phyloP scores from a whole-genome alignment of 2,113 vertebrate genomes.

The Albula glossodonta region DNA sequence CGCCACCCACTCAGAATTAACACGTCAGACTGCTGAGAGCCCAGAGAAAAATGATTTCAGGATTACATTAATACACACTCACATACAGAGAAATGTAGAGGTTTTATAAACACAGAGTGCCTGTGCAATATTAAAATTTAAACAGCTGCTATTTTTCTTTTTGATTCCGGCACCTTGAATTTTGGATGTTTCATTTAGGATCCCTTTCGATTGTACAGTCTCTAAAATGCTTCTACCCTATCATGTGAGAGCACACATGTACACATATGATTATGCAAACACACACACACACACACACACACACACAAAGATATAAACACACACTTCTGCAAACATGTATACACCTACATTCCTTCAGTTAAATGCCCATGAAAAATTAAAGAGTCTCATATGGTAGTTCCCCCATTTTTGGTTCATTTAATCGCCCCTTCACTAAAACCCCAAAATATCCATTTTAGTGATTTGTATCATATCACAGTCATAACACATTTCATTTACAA shows the following conservation, averaged over 20 bases:
- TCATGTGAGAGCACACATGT: no score
- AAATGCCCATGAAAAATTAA: background rate
- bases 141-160: conserved; percentile 2
- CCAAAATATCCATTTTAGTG: no score
- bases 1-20: background rate
- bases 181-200: background rate
- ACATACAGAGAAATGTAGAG: background rate
- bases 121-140: background rate
- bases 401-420: background rate
- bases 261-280: no score
- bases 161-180: background rate
- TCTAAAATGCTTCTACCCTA: no score
- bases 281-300: background rate
- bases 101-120: background rate
- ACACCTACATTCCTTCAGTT: background rate
- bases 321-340: background rate
- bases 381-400: no score
- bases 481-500: background rate
- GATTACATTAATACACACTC: conserved; percentile 10
- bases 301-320: background rate
- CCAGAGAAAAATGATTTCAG: background rate
- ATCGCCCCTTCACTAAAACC: no score
- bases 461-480: no score
- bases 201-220: background rate
- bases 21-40: background rate